Evolutionary conservation across 2,797 vertebrate species (phyloP).

Genomic region (Intellagama lesueurii): DNA sequence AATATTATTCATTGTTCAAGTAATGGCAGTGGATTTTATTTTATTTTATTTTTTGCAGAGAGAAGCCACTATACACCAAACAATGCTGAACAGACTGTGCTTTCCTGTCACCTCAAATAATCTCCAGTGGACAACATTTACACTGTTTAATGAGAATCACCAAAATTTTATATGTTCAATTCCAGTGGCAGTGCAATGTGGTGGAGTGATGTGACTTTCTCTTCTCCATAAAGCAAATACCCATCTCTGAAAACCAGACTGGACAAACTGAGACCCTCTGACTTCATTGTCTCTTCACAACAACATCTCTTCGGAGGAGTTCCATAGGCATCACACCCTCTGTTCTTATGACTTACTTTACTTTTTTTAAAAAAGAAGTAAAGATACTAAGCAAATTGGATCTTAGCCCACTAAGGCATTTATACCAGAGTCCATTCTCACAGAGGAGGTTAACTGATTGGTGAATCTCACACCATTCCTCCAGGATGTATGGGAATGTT

Average conservation of each 20-base stretch:
- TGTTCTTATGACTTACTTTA: not conserved
- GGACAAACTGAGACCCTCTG: no score
- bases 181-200: not conserved
- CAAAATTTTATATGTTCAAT: no score
- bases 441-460: not conserved
- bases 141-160: not conserved
- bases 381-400: not conserved
- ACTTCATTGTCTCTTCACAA: no score
- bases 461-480: not conserved
- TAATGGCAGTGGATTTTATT: not conserved
- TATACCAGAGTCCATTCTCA: not conserved
- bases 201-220: no score
- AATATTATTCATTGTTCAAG: not conserved
- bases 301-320: no score
- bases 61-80: not conserved
- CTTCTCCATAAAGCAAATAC: no score
- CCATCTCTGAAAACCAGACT: no score
- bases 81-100: not conserved
- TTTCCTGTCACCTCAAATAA: not conserved
- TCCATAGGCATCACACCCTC: not conserved
- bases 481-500: no score
- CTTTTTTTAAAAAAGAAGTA: not conserved
- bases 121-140: not conserved
- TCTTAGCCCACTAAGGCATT: not conserved
- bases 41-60: not conserved